Evolutionary conservation across 2,113 vertebrate genomes (phyloP).

Genomic region (Menura novaehollandiae): DNA sequence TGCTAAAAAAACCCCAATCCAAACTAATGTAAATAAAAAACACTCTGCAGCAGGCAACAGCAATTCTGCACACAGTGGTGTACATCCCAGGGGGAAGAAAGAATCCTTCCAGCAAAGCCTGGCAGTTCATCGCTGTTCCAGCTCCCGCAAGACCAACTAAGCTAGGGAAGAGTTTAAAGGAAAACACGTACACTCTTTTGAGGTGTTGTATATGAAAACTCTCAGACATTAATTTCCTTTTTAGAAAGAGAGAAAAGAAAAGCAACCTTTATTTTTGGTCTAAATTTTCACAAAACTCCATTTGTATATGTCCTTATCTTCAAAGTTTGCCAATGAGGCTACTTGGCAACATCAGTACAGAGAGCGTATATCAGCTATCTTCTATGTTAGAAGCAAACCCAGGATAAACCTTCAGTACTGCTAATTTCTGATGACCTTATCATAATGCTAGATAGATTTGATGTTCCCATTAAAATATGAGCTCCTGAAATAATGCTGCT

Average conservation of each 20-base stretch:
- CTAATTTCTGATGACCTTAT: not conserved
- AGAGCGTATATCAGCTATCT: not conserved
- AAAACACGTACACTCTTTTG: not conserved
- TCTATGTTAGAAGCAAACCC: not conserved
- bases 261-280: not conserved
- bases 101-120: not conserved
- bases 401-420: not conserved
- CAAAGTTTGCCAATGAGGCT: not conserved
- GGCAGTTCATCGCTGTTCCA: not conserved
- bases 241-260: not conserved
- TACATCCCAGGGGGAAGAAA: not conserved
- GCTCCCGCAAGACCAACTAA: not conserved
- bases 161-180: not conserved
- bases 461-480: not conserved
- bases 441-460: not conserved
- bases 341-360: not conserved
- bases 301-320: not conserved
- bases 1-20: not conserved
- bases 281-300: not conserved
- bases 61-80: not conserved
- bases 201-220: not conserved
- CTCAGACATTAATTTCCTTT: not conserved
- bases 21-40: not conserved
- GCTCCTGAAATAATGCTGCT: not conserved
- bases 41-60: not conserved